Percentiles rank a stretch among this genome's conserved stretches.
Conservation (phyloP, 2,888 invertebrate genomes). For the Scaptomyza flava region DNA sequence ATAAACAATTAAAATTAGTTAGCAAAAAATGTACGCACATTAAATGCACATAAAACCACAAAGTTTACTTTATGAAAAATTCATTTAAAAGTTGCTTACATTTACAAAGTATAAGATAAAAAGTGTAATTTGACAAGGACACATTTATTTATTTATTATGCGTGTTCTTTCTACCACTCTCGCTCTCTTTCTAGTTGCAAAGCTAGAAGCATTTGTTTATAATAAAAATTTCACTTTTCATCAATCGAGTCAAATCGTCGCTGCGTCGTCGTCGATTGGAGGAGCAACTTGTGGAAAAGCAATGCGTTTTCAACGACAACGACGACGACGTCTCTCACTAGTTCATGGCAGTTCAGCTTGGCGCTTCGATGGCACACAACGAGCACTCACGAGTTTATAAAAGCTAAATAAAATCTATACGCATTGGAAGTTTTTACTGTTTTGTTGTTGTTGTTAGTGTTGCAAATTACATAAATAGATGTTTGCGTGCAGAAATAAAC, state of each 20-base stretch:
- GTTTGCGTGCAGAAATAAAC: conserved; percentile 16
- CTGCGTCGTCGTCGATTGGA: conserved; percentile 26
- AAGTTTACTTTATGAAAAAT: conserved; percentile 1
- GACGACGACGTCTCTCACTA: conserved; percentile 30
- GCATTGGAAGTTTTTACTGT: conserved; percentile 20
- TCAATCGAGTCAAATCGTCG: conserved; percentile 24
- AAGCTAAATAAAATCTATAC: conserved; percentile 11
- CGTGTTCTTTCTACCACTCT: not conserved
- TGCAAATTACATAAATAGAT: conserved; percentile 54
- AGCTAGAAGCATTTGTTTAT: conserved; percentile 29
- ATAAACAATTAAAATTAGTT: conserved; percentile 43
- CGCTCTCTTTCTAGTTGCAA: conserved; percentile 1
- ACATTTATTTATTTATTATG: conserved; percentile 8
- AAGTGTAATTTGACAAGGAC: conserved; percentile 36
- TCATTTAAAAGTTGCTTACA: conserved; percentile 14
- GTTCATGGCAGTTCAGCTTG: conserved; percentile 75
- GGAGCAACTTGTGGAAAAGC: conserved; percentile 72
- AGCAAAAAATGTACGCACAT: not conserved
- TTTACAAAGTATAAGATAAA: not conserved
- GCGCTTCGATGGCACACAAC: conserved; percentile 63
- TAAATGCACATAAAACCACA: conserved; percentile 11
- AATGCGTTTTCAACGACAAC: conserved; percentile 26
- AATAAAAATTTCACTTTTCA: conserved; percentile 61
- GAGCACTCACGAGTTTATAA: conserved; percentile 33
- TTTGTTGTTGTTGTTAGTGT: conserved; percentile 32